These are phyloP conservation scores for Smutsia gigantea DNA, from an alignment of 2,797 vertebrate genomes.

Conservation along the genomic window DNA sequence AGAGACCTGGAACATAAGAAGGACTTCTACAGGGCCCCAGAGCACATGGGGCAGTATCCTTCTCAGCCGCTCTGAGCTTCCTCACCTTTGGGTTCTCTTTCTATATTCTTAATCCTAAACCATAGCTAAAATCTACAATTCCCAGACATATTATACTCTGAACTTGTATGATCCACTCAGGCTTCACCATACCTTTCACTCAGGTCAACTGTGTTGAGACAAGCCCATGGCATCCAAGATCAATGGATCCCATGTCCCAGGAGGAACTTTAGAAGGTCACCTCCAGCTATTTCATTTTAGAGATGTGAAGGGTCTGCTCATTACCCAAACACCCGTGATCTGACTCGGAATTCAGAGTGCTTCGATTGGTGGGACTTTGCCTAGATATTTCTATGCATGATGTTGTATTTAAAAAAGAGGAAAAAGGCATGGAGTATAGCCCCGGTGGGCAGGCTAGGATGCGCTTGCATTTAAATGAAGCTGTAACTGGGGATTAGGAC, in stretches of 20 bases:
- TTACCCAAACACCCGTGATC: background rate
- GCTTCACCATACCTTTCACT: background rate
- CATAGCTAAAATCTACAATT: background rate
- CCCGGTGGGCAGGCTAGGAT: background rate
- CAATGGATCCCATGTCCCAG: background rate
- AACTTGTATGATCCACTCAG: background rate
- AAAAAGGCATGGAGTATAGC: background rate
- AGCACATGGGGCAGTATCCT: background rate
- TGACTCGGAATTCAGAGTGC: background rate
- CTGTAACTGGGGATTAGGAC: background rate
- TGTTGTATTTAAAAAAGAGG: conserved; percentile 1
- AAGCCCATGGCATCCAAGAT: background rate
- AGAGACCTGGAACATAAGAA: background rate
- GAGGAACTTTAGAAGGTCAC: background rate
- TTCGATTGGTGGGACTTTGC: background rate
- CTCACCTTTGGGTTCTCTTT: background rate
- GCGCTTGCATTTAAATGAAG: conserved; percentile 33
- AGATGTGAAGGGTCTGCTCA: background rate
- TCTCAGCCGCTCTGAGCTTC: background rate
- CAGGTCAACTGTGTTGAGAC: background rate
- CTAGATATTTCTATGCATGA: background rate
- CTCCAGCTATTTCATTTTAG: background rate
- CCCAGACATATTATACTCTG: background rate
- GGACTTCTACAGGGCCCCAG: background rate
- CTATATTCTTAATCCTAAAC: background rate